Conservation (phyloP, 2,797 vertebrate genomes). For the Phalanger gymnotis region DNA sequence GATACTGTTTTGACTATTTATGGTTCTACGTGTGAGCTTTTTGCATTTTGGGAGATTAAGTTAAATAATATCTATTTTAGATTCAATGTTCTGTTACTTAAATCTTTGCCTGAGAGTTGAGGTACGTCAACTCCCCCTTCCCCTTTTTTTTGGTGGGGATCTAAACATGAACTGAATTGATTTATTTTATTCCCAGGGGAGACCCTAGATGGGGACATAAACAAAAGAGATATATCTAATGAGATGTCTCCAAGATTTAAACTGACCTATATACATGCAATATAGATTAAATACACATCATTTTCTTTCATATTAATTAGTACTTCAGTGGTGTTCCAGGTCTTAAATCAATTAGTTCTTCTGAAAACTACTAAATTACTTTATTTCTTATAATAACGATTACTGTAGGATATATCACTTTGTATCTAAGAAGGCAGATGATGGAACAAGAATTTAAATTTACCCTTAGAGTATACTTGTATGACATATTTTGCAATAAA, state of each 20-base stretch:
- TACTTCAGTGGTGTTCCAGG: neutral
- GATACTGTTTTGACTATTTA: neutral
- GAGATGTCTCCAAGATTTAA: neutral
- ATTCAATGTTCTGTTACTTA: neutral
- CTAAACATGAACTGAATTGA: neutral
- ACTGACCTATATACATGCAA: neutral
- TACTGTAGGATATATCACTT: neutral
- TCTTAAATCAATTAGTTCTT: neutral
- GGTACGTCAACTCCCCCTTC: neutral
- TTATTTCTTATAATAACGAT: neutral
- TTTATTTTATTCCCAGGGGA: neutral
- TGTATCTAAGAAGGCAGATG: neutral
- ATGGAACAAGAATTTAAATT: neutral
- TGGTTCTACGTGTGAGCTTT: neutral
- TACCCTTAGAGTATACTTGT: neutral
- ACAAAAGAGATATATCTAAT: neutral
- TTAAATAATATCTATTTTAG: neutral
- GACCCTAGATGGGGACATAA: neutral
- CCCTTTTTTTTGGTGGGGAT: neutral
- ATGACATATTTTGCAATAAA: neutral
- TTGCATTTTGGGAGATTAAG: neutral
- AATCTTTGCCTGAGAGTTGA: neutral
- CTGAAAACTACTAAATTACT: neutral
- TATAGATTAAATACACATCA: neutral
- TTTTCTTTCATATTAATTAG: neutral